Evolutionary conservation across 2,113 vertebrate genomes (phyloP), one percentile per base, ranked within the genome.

Genomic region (Saguinus imperator): DNA sequence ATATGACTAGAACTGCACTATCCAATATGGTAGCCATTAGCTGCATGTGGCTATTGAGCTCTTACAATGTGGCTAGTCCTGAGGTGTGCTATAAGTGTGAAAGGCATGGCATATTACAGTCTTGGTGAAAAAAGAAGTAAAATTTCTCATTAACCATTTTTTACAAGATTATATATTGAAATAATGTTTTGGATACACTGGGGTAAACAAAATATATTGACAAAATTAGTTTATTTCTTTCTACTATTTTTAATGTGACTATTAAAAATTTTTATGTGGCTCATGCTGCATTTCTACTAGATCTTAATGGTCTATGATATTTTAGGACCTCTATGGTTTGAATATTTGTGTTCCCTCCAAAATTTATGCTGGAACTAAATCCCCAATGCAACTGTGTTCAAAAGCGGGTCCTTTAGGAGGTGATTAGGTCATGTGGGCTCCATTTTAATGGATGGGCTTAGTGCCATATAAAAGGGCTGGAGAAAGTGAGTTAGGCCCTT

Each of bases 201-300:
- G 8, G 5, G 76, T 84, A 75, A 73, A 52, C 80, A 48, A 82
- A 73, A 95, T 68, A 73, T 14, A 77, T 50, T n/a, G 1, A 21
- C 85, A 86, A 85, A 89, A 25, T 80, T 70, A 45, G 79, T 80
- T 68, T 92, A 9, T 73, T 64, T 79, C 2, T 45, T 97, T 72
- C 93, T 84, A 85, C 6, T 4, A 72, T 94, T 89, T 91, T 84
- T 35, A 83, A 95, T 73, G 27, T 75, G 29, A 68, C 27, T 87
- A 45, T 55, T 79, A 52, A 13, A 45, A 87, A 89, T 84, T 68
- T 79, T 83, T 91, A 72, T 80, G 72, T 17, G 37, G n/a, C 43
- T 75, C 29, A 37, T 48, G 23, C 21, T 89, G 20, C 8, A 29
- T 57, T 91, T 83, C 77, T 94, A 6, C 18, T 82, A 48, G 35